Conservation (phyloP, 2,888 invertebrate species). For the Malthinus seriepunctatus region DNA sequence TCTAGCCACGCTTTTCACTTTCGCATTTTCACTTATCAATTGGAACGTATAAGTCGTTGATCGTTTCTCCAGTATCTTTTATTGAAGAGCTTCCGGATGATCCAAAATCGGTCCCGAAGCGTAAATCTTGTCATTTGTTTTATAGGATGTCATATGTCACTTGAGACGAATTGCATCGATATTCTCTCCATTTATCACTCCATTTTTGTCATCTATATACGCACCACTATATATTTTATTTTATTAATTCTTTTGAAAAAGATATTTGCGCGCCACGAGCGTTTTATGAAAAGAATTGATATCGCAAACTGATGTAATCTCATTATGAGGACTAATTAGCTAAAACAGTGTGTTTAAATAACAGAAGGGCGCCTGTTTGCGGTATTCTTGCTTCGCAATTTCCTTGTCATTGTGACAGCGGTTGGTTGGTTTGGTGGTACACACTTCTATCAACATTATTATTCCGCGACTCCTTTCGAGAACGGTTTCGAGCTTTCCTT, state of each 20-base stretch:
- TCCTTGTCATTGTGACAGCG: slow-evolving; percentile 20
- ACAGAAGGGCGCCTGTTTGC: slow-evolving; percentile 25
- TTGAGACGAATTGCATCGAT: background rate
- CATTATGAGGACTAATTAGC: slow-evolving; percentile 29
- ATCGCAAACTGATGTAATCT: slow-evolving; percentile 20
- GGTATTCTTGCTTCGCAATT: slow-evolving; percentile 25
- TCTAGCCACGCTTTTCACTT: background rate
- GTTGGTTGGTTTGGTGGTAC: slow-evolving; percentile 15
- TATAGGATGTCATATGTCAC: slow-evolving; percentile 13
- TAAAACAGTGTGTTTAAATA: slow-evolving; percentile 26
- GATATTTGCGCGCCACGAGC: background rate
- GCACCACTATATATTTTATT: background rate
- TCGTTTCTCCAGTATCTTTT: background rate
- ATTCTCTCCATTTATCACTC: background rate
- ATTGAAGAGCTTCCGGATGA: slow-evolving; percentile 4
- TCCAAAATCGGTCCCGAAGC: slow-evolving; percentile 5
- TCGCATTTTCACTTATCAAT: slow-evolving; percentile 2
- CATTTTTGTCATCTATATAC: background rate
- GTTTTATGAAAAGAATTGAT: background rate
- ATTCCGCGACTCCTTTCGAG: slow-evolving; percentile 19
- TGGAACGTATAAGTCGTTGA: background rate
- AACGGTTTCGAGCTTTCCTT: slow-evolving; percentile 20
- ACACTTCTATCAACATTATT: slow-evolving; percentile 27
- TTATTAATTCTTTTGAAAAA: background rate
- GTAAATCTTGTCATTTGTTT: slow-evolving; percentile 7